Evolutionary conservation across 2,113 vertebrate species (phyloP), one percentile per base, ranked within the genome.

Genomic region (Brachyhypopomus occidentalis): DNA sequence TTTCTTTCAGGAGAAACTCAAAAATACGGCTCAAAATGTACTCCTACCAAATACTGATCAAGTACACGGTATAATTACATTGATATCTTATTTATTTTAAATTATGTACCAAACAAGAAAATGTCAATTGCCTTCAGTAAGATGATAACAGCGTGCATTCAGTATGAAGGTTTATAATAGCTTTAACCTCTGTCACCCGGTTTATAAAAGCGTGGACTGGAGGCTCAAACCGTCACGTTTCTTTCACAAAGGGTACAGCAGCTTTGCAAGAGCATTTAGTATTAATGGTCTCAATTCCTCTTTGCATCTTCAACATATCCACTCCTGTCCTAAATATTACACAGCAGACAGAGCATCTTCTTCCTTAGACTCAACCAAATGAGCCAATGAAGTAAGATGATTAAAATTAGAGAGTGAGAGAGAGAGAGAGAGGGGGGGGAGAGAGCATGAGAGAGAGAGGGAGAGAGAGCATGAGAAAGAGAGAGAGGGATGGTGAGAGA

Each of bases 11-110:
- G 41, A 45, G 5, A 8, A 45, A 45, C 1, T 63, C 12, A 25
- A 63, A 70, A 72, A 55, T 55, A 67, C 67, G 63, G 56, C 52
- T 67, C 55, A 60, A 27, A 63, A 72, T 55, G 45, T 27, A 38
- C 78, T 79, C 36, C 36, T 48, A 56, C 62, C 78, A 62, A 23
- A 72, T 62, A 72, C 25, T 16, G 62, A 64, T 27, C 16, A 45
- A 27, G 5, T 52, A 22, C 3, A 25, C 62, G 14, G 41, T 12
- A 27, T 22, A 25, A 12, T 27, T 16, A 23, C 23, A 20, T 73
- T 14, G 30, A 38, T 17, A 38, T 7, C 38, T 63, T 27, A 30
- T 30, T 30, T 64, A 16, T 3, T 12, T 36, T 36, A 52, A 36
- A 16, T 58, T 19, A 73, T 48, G 52, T 14, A 17, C 25, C 48